These are phyloP conservation scores for Petaurus breviceps DNA, from an alignment of 2,113 vertebrate species.

Conservation along the genomic window DNA sequence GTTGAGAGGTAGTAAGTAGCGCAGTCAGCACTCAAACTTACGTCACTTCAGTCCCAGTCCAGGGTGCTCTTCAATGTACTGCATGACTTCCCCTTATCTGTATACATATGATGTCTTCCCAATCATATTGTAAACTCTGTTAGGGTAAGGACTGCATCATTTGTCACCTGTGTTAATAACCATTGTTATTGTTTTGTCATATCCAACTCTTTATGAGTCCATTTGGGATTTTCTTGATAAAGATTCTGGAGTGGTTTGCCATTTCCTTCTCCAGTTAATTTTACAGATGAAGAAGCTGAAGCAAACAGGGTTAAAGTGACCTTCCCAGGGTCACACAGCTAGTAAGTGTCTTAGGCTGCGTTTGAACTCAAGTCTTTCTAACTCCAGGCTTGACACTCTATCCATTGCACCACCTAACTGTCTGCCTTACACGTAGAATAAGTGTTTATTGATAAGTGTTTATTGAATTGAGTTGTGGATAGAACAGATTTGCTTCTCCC, in stretches of 20 bases:
- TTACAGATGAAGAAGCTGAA: background rate
- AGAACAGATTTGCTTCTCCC: background rate
- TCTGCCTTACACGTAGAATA: background rate
- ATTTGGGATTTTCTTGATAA: background rate
- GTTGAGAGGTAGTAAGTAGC: too few relatives aligned
- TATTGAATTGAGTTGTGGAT: background rate
- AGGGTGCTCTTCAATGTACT: too few relatives aligned
- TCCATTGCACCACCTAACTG: background rate
- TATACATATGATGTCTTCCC: too few relatives aligned
- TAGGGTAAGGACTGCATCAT: too few relatives aligned
- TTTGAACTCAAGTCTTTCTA: background rate
- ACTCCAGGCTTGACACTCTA: background rate
- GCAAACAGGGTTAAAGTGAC: background rate
- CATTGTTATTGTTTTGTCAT: too few relatives aligned
- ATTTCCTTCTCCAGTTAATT: background rate
- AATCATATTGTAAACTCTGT: too few relatives aligned
- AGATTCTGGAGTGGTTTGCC: background rate
- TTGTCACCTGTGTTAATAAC: too few relatives aligned
- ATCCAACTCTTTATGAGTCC: background rate
- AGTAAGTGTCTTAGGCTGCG: background rate
- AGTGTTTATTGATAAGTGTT: background rate
- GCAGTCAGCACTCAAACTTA: too few relatives aligned
- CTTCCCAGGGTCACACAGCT: background rate
- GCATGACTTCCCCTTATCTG: too few relatives aligned
- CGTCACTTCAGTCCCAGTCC: too few relatives aligned